Base-by-base conservation (phyloP, 1,140 invertebrate genomes). In the Papilio aristodemus region DNA sequence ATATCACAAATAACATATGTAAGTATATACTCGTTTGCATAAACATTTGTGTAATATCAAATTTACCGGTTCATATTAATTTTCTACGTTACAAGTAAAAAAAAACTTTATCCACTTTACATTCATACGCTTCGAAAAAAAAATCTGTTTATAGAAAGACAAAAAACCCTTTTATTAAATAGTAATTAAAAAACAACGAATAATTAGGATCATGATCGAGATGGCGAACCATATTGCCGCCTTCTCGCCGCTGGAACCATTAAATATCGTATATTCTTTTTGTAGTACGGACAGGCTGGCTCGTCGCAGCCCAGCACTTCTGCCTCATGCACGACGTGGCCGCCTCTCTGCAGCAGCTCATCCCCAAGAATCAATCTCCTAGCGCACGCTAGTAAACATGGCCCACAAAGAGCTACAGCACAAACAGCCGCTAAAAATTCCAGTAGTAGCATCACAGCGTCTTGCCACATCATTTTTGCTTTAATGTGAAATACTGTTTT, bases 271-370 rank as follows among this genome's bases (percentile, higher is more conserved):
- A 85, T 69, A 58, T 91, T 91, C 70, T 90, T 87, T 68, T 89
- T 91, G 83, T 91, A 91, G 64, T 91, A 91, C 0, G 89, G 89
- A 32, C 89, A 91, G 4, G 80, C 75, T 11, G 89, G 89, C 62
- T 89, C 89, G 46, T 91, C 89, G 68, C 89, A 91, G 6, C 89
- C 89, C 9, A 86, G 39, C n/a, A 91, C 80, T 58, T 89, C 86
- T 0, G 87, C 84, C 67, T 87, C 86, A 27, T 71, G 81, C 10
- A 87, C 57, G 0, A 67, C 63, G 27, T 71, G 73, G 0, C 79
- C 80, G 6, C 80, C 78, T 54, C 74, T 71, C 1, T 79, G 78
- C 25, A 90, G 58, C 13, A 85, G 39, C 39, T 89, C 86, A 59
- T 90, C 87, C 6, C 89, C 87, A 0, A 90, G 54, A 0, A 88